phyloP scores from a whole-genome alignment of 2,888 invertebrate genomes.

The Platycheirus rosarum region DNA sequence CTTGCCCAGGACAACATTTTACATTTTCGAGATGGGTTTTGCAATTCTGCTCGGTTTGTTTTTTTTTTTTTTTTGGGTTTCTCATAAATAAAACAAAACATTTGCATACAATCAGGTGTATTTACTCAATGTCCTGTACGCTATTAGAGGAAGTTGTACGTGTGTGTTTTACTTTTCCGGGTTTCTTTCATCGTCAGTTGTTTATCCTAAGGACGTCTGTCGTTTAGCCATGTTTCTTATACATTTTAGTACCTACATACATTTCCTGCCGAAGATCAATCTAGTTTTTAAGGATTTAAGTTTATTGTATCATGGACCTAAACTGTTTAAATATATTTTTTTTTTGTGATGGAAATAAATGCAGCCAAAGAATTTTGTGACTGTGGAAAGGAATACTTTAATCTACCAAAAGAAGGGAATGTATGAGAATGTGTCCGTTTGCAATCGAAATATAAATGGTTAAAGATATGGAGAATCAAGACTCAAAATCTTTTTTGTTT shows the following conservation, averaged over 20 bases:
- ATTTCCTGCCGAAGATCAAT: too few relatives aligned
- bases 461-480: too few relatives aligned
- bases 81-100: constrained; percentile 66
- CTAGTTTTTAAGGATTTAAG: too few relatives aligned
- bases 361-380: too few relatives aligned
- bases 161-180: constrained; percentile 15
- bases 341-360: neutral
- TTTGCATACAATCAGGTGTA: constrained; percentile 68
- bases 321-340: too few relatives aligned
- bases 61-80: neutral
- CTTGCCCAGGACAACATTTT: constrained; percentile 16
- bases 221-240: neutral
- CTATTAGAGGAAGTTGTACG: constrained; percentile 37
- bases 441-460: too few relatives aligned
- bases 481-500: too few relatives aligned
- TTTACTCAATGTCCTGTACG: constrained; percentile 61
- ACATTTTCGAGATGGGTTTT: constrained; percentile 38
- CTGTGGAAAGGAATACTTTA: too few relatives aligned
- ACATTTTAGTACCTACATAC: too few relatives aligned
- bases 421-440: too few relatives aligned
- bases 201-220: neutral
- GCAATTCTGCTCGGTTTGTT: constrained; percentile 8
- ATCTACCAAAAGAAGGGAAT: too few relatives aligned
- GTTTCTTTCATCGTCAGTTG: neutral
- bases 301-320: too few relatives aligned